Conservation (phyloP, 2,113 vertebrate species). For the Nothocercus julius region DNA sequence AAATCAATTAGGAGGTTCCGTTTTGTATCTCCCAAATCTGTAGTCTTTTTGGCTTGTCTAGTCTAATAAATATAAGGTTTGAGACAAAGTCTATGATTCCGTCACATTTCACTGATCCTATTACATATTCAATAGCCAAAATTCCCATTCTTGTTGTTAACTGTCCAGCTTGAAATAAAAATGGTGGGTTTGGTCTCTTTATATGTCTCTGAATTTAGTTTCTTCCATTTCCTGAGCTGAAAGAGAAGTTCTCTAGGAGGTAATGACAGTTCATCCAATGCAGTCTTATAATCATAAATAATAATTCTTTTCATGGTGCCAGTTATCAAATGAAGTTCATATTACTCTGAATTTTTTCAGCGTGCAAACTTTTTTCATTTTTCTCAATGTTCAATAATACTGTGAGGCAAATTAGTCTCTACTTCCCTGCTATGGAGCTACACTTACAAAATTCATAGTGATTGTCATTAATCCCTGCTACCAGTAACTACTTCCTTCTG, state of each 20-base stretch:
- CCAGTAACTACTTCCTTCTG: background rate
- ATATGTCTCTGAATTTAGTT: background rate
- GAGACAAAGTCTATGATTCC: background rate
- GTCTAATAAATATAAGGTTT: slow-evolving; percentile 51
- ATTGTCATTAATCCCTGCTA: background rate
- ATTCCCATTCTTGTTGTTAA: slow-evolving; percentile 27
- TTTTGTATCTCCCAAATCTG: slow-evolving; percentile 32
- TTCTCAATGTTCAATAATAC: background rate
- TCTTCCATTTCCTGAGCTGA: background rate
- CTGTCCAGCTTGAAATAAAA: slow-evolving; percentile 14
- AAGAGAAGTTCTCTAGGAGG: background rate
- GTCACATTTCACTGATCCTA: slow-evolving; percentile 30
- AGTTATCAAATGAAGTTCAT: background rate
- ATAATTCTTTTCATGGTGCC: background rate
- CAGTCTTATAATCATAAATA: background rate
- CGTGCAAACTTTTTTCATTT: background rate
- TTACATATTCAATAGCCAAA: background rate
- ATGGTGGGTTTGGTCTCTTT: background rate
- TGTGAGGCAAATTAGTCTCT: background rate
- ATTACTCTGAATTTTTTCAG: background rate
- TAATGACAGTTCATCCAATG: background rate
- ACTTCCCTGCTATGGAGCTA: background rate
- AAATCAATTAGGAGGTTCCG: slow-evolving; percentile 38
- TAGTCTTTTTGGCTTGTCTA: slow-evolving; percentile 39
- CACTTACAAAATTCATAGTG: background rate